Evolutionary conservation across 2,797 vertebrate species (phyloP), one percentile per base, ranked within the genome.

Genomic region (Podarcis siculus): DNA sequence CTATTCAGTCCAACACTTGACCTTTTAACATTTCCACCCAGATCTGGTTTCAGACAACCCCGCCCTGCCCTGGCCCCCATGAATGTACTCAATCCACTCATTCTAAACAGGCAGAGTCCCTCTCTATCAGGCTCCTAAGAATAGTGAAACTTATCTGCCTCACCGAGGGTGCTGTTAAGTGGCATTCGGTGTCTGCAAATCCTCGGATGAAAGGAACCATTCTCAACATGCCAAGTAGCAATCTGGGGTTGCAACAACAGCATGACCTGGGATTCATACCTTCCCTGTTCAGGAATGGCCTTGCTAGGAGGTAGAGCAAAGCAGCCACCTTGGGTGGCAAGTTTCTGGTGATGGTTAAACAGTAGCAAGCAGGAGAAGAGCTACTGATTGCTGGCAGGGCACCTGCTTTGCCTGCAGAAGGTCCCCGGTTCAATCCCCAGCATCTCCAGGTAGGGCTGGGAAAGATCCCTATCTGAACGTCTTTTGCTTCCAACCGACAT

Each of bases 11-110:
- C 89, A 15, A 94, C 95, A 95, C 95, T 97, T 97, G 96, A 96
- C 96, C 97, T 96, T 96, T 96, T 93, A 96, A 93, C 94, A 95
- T 95, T 94, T 95, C 94, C 96, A 95, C 90, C 94, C 96, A 92
- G 77, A 87, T 96, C 97, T 96, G 94, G 92, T 97, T 97, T 96
- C 94, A 91, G 90, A 79, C 92, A 55, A 55, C 49, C 49, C 49
- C 49, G 13, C 49, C 49, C 49, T 15, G 87, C 87, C 93, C 79
- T 61, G 86, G 3, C 73, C 73, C 72, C 66, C 23, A 61, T 87
- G 42, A 86, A 93, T 80, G 84, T 72, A 66, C 10, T 73, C 73
- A 89, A 90, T 27, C 35, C 17, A 58, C 15, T 67, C 25, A 2
- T 85, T 89, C 83, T 61, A 83, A 92, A 83, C 30, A 35, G 9